Evolutionary conservation across 64 coral and sea anemone genomes (phyloP).

Genomic region (Pocillopora verrucosa): DNA sequence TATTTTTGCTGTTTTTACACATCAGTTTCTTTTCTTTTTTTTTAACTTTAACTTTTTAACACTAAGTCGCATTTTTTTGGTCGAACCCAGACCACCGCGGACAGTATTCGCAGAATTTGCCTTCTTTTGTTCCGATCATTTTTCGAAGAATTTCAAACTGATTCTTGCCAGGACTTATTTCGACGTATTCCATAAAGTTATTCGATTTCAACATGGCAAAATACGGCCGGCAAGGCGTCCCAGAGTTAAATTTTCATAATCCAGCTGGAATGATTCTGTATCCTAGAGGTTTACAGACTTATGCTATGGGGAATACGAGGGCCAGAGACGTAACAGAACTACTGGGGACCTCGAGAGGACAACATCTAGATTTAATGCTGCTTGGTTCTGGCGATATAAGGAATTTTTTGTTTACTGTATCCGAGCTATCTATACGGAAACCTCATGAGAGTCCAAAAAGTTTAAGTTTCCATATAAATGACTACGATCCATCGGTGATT

Average conservation of each 20-base stretch:
- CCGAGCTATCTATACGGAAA: slow-evolving; percentile 47
- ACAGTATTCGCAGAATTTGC: neutral
- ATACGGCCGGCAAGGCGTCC: slow-evolving; percentile 49
- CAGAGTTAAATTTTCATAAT: slow-evolving; percentile 57
- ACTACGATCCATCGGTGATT: slow-evolving; percentile 57
- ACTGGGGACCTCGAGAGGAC: slow-evolving; percentile 30
- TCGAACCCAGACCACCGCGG: neutral
- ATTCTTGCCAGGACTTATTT: too few relatives aligned
- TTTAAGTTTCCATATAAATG: slow-evolving; percentile 60
- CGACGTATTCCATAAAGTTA: too few relatives aligned
- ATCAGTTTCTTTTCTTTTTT: too few relatives aligned
- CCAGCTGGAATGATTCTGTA: slow-evolving; percentile 48
- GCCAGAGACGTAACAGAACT: slow-evolving; percentile 38
- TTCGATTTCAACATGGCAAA: slow-evolving; percentile 21
- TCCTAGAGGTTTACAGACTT: slow-evolving; percentile 38
- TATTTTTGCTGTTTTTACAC: too few relatives aligned
- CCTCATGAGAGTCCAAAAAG: slow-evolving; percentile 8
- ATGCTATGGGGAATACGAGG: slow-evolving; percentile 60
- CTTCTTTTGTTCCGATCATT: neutral
- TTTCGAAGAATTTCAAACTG: neutral
- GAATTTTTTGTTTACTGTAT: slow-evolving; percentile 55
- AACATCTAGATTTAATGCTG: slow-evolving; percentile 48
- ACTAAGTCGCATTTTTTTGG: neutral
- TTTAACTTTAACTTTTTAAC: too few relatives aligned
- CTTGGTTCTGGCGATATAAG: slow-evolving; percentile 60